Percentiles rank a stretch among this genome's conserved stretches.
These are phyloP conservation scores for Progne subis DNA, from an alignment of 2,113 vertebrate genomes.

Conservation along the genomic window DNA sequence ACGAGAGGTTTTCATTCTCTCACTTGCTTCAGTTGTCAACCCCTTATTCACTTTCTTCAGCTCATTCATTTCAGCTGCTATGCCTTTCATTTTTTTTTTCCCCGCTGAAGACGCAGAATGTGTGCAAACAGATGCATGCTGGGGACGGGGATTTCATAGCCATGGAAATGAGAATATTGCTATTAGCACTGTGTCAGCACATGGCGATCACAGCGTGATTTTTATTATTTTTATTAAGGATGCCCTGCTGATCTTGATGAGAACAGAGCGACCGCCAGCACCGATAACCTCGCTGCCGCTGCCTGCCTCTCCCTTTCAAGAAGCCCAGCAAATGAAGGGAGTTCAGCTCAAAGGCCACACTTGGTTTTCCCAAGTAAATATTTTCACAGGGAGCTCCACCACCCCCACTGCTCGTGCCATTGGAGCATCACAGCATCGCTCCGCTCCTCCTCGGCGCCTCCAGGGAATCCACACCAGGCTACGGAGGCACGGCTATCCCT, in stretches of 20 bases:
- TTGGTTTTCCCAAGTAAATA: slow-evolving; percentile 30
- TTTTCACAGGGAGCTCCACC: slow-evolving; percentile 37
- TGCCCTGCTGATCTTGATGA: neutral
- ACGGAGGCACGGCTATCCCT: neutral
- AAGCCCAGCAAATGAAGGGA: neutral
- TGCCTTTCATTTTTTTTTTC: neutral
- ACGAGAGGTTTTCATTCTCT: neutral
- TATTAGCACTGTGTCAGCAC: neutral
- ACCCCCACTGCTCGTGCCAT: neutral
- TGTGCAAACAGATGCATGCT: neutral
- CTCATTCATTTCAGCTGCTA: neutral
- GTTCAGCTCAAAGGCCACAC: slow-evolving; percentile 36
- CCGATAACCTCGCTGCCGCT: neutral
- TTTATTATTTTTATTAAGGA: neutral
- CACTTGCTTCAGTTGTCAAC: neutral
- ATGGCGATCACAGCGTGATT: accelerated
- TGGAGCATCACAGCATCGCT: neutral
- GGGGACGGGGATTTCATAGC: neutral
- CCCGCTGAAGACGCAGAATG: neutral
- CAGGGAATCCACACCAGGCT: neutral
- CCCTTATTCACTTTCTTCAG: neutral
- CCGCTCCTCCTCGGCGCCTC: neutral
- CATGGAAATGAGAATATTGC: neutral
- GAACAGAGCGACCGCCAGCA: neutral
- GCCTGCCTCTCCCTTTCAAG: neutral